Conservation (phyloP, 2,113 vertebrate species). For the Stigmatopora argus region DNA sequence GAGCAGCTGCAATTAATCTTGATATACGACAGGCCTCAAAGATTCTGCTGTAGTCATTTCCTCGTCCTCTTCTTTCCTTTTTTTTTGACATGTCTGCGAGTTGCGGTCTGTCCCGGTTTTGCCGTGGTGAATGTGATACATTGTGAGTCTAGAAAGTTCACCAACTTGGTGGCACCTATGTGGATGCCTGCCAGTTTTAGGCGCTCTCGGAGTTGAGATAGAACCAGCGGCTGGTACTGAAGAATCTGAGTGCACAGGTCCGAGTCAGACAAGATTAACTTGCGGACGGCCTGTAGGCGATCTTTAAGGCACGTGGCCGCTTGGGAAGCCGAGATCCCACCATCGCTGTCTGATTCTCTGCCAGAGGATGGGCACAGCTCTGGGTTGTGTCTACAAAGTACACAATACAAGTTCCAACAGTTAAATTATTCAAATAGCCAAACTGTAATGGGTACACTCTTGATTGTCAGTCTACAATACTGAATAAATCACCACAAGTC, state of each 20-base stretch:
- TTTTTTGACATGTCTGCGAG: conserved; percentile 46
- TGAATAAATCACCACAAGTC: too few relatives aligned
- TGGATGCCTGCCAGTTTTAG: conserved; percentile 79
- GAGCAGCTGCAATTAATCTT: background rate
- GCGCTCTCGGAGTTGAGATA: conserved; percentile 75
- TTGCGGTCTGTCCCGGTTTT: conserved; percentile 64
- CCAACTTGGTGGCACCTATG: conserved; percentile 75
- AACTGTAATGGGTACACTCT: too few relatives aligned
- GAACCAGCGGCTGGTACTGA: conserved; percentile 83
- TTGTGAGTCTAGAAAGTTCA: conserved; percentile 86
- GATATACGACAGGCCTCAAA: background rate
- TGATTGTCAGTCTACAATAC: too few relatives aligned
- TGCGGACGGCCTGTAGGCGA: conserved; percentile 69
- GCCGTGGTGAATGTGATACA: conserved; percentile 89
- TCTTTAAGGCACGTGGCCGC: conserved; percentile 59
- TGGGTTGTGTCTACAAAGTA: conserved; percentile 62
- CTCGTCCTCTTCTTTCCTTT: background rate
- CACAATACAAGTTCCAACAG: background rate
- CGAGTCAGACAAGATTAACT: conserved; percentile 75
- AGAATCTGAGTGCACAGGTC: conserved; percentile 77
- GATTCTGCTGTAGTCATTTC: conserved; percentile 18
- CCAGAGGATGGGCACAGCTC: conserved; percentile 65
- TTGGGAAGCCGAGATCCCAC: conserved; percentile 74
- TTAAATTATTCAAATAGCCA: background rate
- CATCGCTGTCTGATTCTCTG: conserved; percentile 72